These are phyloP conservation scores for Medauroidea extradentata DNA, from an alignment of 1,140 invertebrate species.

Conservation along the genomic window DNA sequence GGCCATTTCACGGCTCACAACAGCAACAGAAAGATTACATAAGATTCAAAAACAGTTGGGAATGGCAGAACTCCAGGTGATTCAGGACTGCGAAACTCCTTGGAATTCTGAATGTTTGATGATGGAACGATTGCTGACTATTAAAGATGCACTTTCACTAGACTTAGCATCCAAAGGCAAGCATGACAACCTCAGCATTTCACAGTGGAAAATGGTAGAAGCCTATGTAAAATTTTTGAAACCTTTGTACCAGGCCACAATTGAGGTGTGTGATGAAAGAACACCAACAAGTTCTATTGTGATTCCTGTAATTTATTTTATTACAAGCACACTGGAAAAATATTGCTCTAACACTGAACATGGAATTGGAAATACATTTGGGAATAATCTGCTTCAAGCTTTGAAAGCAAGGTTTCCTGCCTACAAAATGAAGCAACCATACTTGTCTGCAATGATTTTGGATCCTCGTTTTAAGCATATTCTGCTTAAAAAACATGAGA, in stretches of 20 bases:
- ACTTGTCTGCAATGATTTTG: too few relatives aligned
- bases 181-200: not conserved
- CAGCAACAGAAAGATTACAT: conserved; percentile 8
- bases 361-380: too few relatives aligned
- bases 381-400: too few relatives aligned
- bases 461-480: too few relatives aligned
- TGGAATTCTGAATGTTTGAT: conserved; percentile 14
- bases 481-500: too few relatives aligned
- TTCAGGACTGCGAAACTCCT: conserved; percentile 6
- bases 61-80: not conserved
- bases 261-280: not conserved
- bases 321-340: too few relatives aligned
- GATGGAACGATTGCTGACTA: conserved; percentile 7
- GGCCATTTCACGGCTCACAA: too few relatives aligned
- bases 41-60: conserved; percentile 2
- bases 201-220: conserved; percentile 3
- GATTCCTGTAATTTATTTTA: not conserved
- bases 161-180: not conserved
- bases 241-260: conserved; percentile 5
- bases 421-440: too few relatives aligned
- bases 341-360: too few relatives aligned
- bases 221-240: conserved; percentile 6
- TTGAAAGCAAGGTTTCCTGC: too few relatives aligned
- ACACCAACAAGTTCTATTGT: conserved; percentile 8
- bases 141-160: conserved; percentile 1